Conservation (phyloP, 2,797 vertebrate genomes). For the Crocidura indochinensis region DNA sequence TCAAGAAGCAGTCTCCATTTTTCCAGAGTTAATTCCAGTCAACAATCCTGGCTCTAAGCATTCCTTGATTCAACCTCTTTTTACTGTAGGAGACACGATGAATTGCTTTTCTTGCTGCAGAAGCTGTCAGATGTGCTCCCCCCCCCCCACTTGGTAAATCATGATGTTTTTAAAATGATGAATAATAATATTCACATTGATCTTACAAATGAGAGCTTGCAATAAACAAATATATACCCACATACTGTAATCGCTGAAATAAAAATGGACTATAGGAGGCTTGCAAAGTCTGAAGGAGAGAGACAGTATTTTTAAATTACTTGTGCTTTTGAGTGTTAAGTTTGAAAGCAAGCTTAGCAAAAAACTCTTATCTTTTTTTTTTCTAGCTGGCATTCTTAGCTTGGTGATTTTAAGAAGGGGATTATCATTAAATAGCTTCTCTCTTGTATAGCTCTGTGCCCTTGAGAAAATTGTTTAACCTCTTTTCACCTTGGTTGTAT, state of each 20-base stretch:
- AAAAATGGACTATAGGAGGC: neutral
- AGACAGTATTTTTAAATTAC: conserved; percentile 40
- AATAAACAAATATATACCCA: conserved; percentile 37
- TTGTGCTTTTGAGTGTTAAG: conserved; percentile 17
- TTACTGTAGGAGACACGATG: neutral
- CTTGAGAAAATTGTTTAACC: conserved; percentile 65
- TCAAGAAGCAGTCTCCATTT: conserved; percentile 48
- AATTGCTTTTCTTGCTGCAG: conserved; percentile 18
- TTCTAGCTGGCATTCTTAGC: neutral
- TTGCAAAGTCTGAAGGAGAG: conserved; percentile 16
- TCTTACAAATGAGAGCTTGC: conserved; percentile 67
- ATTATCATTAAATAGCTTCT: conserved; percentile 59
- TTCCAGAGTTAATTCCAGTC: conserved; percentile 40
- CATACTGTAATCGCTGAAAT: neutral
- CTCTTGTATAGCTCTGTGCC: conserved; percentile 28
- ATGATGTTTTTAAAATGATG: conserved; percentile 39
- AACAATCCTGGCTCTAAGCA: conserved; percentile 43
- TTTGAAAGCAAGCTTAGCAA: conserved; percentile 57
- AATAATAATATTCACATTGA: conserved; percentile 45
- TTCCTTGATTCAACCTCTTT: conserved; percentile 21
- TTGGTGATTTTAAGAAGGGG: conserved; percentile 30
- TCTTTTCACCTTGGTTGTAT: conserved; percentile 28
- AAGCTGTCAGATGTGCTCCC: conserved; percentile 46
- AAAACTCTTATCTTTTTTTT: conserved; percentile 56
- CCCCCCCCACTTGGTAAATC: conserved; percentile 52